Conservation (phyloP, 2,797 vertebrate species). For the Gambusia yucatana region DNA sequence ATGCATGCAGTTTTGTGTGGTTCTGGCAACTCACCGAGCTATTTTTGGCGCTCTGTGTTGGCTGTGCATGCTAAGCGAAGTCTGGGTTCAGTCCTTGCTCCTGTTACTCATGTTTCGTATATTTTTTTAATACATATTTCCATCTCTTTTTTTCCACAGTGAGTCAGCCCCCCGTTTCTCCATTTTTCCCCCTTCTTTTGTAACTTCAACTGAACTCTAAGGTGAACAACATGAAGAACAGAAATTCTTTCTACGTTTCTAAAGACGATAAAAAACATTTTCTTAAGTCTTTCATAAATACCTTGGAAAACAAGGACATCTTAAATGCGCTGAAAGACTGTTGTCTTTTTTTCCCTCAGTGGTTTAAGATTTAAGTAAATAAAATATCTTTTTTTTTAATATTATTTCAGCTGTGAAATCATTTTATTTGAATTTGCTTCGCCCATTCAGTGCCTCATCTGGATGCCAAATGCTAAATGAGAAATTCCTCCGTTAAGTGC, state of each 20-base stretch:
- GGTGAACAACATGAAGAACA: background rate
- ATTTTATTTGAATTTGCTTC: background rate
- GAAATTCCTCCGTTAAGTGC: background rate
- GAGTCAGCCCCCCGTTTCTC: background rate
- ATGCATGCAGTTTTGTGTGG: constrained; percentile 42
- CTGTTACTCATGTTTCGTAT: constrained; percentile 53
- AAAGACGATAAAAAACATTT: background rate
- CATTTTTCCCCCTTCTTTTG: background rate
- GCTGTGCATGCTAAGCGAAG: constrained; percentile 43
- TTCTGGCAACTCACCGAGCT: constrained; percentile 46
- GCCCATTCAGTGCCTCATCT: background rate
- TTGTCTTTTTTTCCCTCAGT: background rate
- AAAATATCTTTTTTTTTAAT: background rate
- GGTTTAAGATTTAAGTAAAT: background rate
- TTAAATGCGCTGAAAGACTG: background rate
- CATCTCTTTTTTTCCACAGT: background rate
- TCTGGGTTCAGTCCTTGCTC: constrained; percentile 45
- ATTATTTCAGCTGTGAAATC: background rate
- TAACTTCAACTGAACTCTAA: background rate
- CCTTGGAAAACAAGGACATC: background rate
- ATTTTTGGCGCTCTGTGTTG: constrained; percentile 56
- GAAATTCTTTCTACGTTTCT: background rate
- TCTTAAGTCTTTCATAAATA: background rate
- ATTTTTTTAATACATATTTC: constrained; percentile 9
- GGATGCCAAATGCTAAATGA: background rate